These are phyloP conservation scores for Rattus norvegicus DNA, from an alignment of 2,113 vertebrate genomes.

Conservation along the genomic window GRCr8 NC_086031.1:69185001-69185500, in stretches of 20 bases:
- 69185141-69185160: not conserved
- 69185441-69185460: not conserved
- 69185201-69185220: not conserved
- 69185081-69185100: not conserved
- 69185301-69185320: slow-evolving; percentile 80
- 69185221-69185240: no score
- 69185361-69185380: slow-evolving; percentile 39
- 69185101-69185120: not conserved
- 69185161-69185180: not conserved
- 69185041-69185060: not conserved
- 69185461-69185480: not conserved
- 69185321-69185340: slow-evolving; percentile 30
- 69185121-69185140: not conserved
- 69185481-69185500: not conserved
- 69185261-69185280: slow-evolving; percentile 77
- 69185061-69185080: not conserved
- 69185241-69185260: slow-evolving; percentile 45
- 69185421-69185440: not conserved
- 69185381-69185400: not conserved
- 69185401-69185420: not conserved
- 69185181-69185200: not conserved
- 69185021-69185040: not conserved
- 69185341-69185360: slow-evolving; percentile 69
- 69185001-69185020: not conserved
- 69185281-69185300: slow-evolving; percentile 92